Evolutionary conservation across 2,113 vertebrate genomes (phyloP).

Genomic region (Hemiscyllium ocellatum): DNA sequence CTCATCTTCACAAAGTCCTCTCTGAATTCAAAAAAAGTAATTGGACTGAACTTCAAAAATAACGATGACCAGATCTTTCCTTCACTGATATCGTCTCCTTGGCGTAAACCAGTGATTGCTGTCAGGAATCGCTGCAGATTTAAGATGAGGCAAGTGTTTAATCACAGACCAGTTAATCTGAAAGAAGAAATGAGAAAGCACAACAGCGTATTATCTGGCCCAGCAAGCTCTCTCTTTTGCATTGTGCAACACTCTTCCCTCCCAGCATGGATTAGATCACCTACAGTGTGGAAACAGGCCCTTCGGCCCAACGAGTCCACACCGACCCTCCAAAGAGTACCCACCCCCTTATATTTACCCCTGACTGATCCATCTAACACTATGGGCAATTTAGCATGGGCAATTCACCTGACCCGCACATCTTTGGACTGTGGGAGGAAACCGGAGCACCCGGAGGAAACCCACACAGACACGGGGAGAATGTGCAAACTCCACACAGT

Average conservation of each 20-base stretch:
- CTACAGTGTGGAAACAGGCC: no score
- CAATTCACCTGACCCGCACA: no score
- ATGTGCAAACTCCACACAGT: no score
- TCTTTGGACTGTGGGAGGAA: no score
- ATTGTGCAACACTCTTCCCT: background rate
- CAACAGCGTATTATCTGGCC: no score
- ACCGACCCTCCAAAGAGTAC: no score
- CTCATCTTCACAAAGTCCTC: background rate
- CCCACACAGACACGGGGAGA: no score
- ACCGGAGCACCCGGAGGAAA: no score
- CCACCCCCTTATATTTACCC: no score
- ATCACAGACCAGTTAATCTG: background rate
- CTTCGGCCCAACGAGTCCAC: no score
- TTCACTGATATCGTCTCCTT: background rate
- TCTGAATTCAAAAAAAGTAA: background rate
- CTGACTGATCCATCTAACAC: no score
- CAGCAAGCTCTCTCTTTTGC: background rate
- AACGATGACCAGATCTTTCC: background rate
- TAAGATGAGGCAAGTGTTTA: background rate
- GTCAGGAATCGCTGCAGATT: background rate
- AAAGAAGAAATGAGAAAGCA: background rate
- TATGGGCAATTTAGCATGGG: no score
- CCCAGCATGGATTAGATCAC: background rate
- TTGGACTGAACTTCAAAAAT: background rate
- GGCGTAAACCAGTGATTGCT: background rate